These are phyloP conservation scores for Protodeltote pygarga DNA, from an alignment of 2,888 invertebrate genomes.

Conservation along the genomic window DNA sequence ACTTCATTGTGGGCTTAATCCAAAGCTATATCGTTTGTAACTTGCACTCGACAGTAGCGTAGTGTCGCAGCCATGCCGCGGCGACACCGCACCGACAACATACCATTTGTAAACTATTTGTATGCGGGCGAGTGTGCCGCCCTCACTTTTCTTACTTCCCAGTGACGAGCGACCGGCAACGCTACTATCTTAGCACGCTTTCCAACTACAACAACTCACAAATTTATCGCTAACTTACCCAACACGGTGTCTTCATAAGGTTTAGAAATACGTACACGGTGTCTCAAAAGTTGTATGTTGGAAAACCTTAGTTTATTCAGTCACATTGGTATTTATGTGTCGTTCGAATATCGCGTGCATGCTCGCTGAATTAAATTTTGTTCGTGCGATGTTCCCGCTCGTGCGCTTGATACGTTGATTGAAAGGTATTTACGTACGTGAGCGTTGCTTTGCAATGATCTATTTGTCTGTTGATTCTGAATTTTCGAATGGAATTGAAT, in stretches of 20 bases:
- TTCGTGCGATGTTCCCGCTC: constrained; percentile 61
- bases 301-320: constrained; percentile 54
- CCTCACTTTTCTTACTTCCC: constrained; percentile 84
- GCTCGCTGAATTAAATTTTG: constrained; percentile 69
- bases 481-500: constrained; percentile 31
- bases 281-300: constrained; percentile 26
- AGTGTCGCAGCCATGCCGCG: constrained; percentile 41
- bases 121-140: constrained; percentile 79
- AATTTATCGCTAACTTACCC: constrained; percentile 37
- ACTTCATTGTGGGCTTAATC: constrained; percentile 31
- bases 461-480: constrained; percentile 34
- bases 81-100: constrained; percentile 65
- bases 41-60: constrained; percentile 33
- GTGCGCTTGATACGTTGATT: constrained; percentile 70
- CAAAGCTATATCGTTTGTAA: constrained; percentile 30
- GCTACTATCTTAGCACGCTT: constrained; percentile 57
- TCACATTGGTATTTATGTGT: constrained; percentile 67
- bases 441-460: constrained; percentile 47
- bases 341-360: constrained; percentile 65
- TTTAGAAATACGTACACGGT: constrained; percentile 26
- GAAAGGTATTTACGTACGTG: constrained; percentile 74
- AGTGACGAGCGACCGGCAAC: constrained; percentile 73
- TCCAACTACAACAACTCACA: constrained; percentile 49
- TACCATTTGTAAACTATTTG: constrained; percentile 87
- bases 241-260: constrained; percentile 45